Percentiles rank a stretch among this genome's conserved stretches.
These are phyloP conservation scores for Polydrusus cervinus DNA, from an alignment of 2,888 invertebrate species.

Conservation along the genomic window DNA sequence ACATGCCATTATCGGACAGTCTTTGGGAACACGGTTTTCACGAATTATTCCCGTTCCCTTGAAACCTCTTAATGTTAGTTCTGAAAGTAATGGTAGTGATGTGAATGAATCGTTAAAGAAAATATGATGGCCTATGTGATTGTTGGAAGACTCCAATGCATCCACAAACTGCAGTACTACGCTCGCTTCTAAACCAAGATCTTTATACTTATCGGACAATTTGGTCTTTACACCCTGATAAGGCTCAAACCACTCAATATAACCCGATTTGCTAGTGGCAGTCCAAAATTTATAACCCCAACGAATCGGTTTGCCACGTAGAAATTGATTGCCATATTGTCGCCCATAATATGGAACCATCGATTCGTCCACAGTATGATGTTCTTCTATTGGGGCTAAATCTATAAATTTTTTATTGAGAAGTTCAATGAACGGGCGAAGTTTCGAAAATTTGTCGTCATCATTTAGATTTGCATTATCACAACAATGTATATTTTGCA, in stretches of 20 bases:
- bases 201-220: neutral
- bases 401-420: slow-evolving; percentile 2
- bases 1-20: no score
- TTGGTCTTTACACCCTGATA: neutral
- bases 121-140: neutral
- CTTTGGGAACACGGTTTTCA: neutral
- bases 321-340: neutral
- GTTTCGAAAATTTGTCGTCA: neutral
- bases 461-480: neutral
- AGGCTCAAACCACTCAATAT: neutral
- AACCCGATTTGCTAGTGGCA: neutral
- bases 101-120: neutral
- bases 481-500: slow-evolving; percentile 1
- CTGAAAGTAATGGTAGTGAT: neutral
- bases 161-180: neutral
- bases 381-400: neutral
- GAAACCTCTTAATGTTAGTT: neutral
- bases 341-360: slow-evolving; percentile 1
- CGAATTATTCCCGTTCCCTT: neutral
- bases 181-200: neutral
- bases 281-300: slow-evolving; percentile 1
- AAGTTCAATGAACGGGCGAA: neutral
- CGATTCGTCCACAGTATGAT: neutral
- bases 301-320: slow-evolving; percentile 6
- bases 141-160: neutral